phyloP scores from a whole-genome alignment of 2,888 invertebrate species.

The Pseudococcus viburni region DNA sequence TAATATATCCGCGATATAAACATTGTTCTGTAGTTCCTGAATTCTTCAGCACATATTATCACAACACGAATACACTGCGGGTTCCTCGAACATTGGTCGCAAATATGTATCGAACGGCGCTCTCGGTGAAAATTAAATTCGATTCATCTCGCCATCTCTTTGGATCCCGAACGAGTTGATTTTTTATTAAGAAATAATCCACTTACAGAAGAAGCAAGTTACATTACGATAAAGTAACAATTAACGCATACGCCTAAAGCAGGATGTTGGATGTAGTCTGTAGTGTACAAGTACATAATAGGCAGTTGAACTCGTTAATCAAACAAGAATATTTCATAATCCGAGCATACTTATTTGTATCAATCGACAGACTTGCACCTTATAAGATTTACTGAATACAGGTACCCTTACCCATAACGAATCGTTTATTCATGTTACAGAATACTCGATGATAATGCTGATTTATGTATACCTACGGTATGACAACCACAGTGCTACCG shows the following conservation, averaged over 20 bases:
- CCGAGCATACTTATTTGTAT: background rate
- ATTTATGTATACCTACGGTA: background rate
- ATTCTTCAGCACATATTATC: constrained; percentile 48
- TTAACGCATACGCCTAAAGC: constrained; percentile 62
- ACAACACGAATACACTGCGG: constrained; percentile 27
- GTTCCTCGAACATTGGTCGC: constrained; percentile 14
- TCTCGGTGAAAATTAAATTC: constrained; percentile 54
- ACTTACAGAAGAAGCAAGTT: constrained; percentile 24
- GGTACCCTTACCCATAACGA: background rate
- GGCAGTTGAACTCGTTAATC: constrained; percentile 65
- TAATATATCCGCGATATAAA: constrained; percentile 34
- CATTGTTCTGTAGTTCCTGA: background rate
- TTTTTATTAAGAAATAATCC: constrained; percentile 59
- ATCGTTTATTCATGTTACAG: constrained; percentile 21
- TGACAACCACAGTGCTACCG: background rate
- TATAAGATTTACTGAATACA: background rate
- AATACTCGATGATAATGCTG: background rate
- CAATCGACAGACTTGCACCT: constrained; percentile 51
- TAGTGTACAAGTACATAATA: constrained; percentile 61
- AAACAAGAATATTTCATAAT: constrained; percentile 56
- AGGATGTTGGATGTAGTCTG: constrained; percentile 59
- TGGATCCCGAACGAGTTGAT: constrained; percentile 50
- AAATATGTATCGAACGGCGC: constrained; percentile 49
- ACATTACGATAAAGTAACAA: constrained; percentile 61
- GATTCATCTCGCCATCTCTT: constrained; percentile 57